phyloP scores from a whole-genome alignment of 2,888 invertebrate genomes.

The Camptogramma bilineatum region DNA sequence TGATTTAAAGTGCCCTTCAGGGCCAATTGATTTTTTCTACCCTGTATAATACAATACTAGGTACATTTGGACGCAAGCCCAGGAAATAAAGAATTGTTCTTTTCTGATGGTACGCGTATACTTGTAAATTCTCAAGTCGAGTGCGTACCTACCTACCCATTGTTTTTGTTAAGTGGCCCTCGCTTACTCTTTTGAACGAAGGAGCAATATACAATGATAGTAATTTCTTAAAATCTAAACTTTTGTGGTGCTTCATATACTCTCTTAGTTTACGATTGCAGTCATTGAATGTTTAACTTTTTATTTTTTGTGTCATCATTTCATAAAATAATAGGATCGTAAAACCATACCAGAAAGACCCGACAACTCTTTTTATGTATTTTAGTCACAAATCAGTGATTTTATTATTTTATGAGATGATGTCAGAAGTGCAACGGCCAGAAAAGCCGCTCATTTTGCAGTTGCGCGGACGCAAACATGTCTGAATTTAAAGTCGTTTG shows the following conservation, averaged over 20 bases:
- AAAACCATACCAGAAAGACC: slow-evolving; percentile 14
- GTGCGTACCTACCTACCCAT: slow-evolving; percentile 54
- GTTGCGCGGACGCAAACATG: slow-evolving; percentile 53
- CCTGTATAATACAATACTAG: no score
- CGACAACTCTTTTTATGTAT: slow-evolving; percentile 1
- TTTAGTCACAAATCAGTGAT: slow-evolving; percentile 35
- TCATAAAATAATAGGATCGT: slow-evolving; percentile 10
- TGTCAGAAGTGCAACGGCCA: slow-evolving; percentile 56
- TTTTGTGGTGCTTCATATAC: slow-evolving; percentile 41
- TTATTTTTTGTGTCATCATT: slow-evolving; percentile 3
- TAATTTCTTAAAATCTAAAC: slow-evolving; percentile 49
- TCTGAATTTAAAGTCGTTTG: slow-evolving; percentile 26
- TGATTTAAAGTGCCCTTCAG: no score
- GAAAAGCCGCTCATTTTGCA: slow-evolving; percentile 42
- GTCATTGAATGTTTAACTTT: slow-evolving; percentile 9
- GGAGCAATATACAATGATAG: slow-evolving; percentile 50
- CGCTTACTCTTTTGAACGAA: slow-evolving; percentile 49
- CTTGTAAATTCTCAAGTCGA: slow-evolving; percentile 52
- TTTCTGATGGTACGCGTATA: slow-evolving; percentile 49
- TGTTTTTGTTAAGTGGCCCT: slow-evolving; percentile 54
- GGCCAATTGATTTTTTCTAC: no score
- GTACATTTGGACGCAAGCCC: slow-evolving; percentile 45
- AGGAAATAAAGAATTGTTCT: slow-evolving; percentile 51
- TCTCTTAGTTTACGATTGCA: slow-evolving; percentile 18
- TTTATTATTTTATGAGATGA: slow-evolving; percentile 47